These are phyloP conservation scores for Desoria tigrina DNA, from an alignment of 2,888 invertebrate species.

Conservation along the genomic window DNA sequence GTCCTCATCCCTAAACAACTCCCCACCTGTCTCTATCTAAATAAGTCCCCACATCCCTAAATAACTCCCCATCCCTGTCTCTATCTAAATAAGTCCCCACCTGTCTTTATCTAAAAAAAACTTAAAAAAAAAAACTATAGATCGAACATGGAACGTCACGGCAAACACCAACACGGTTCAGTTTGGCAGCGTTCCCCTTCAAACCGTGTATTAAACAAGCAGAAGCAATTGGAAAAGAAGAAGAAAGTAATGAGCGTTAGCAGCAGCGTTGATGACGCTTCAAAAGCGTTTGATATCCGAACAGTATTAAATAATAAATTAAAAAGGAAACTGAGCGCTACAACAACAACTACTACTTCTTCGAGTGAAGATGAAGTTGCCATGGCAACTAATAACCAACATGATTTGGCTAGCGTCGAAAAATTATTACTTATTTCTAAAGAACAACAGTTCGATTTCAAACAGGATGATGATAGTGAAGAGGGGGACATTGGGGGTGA, in stretches of 20 bases:
- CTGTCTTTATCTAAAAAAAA: too few species aligned
- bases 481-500: conserved; percentile 22
- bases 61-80: too few species aligned
- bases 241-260: too few species aligned
- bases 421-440: conserved; percentile 34
- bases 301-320: conserved; percentile 73
- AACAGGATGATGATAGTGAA: conserved; percentile 19
- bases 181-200: conserved; percentile 77
- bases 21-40: too few species aligned
- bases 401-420: conserved; percentile 47
- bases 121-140: too few species aligned
- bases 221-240: conserved; percentile 17
- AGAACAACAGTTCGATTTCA: conserved; percentile 40
- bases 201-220: conserved; percentile 49
- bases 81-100: too few species aligned
- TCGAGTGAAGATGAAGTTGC: conserved; percentile 21
- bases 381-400: conserved; percentile 13
- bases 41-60: too few species aligned
- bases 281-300: conserved; percentile 27
- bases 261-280: too few species aligned
- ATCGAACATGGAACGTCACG: conserved; percentile 93
- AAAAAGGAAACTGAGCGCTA: conserved; percentile 57
- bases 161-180: conserved; percentile 90
- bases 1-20: too few species aligned
- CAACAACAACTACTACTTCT: conserved; percentile 19